A percentile compares a stretch with the other conserved stretches of the same genome.
Evolutionary conservation across 2,113 vertebrate species (phyloP).

Genomic region (Apteryx mantelli): DNA sequence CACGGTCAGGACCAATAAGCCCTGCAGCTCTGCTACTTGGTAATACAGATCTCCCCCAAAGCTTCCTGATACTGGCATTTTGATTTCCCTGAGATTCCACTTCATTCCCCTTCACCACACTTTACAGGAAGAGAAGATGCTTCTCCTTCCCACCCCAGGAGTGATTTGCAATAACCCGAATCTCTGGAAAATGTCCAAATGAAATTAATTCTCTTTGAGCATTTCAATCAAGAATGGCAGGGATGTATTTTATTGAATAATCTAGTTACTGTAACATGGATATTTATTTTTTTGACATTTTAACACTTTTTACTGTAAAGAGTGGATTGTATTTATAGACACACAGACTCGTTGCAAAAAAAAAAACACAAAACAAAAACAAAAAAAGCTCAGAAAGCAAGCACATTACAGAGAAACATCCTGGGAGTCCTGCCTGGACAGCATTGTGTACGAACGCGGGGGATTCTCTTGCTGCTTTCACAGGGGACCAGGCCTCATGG

Average conservation of each 20-base stretch:
- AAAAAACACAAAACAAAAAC: not conserved
- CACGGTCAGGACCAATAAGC: constrained; percentile 94
- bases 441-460: not conserved
- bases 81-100: constrained; percentile 54
- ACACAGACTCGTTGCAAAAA: constrained; percentile 78
- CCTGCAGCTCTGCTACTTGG: constrained; percentile 92
- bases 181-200: constrained; percentile 81
- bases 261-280: constrained; percentile 92
- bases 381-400: constrained; percentile 51
- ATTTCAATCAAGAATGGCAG: constrained; percentile 94
- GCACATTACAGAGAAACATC: constrained; percentile 63
- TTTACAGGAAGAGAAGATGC: constrained; percentile 70
- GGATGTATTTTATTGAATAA: constrained; percentile 93
- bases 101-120: constrained; percentile 65
- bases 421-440: constrained; percentile 64
- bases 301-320: constrained; percentile 87
- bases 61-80: constrained; percentile 59
- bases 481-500: constrained; percentile 74
- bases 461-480: constrained; percentile 74
- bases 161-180: constrained; percentile 85
- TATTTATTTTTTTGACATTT: constrained; percentile 94
- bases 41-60: constrained; percentile 76
- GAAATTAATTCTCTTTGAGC: constrained; percentile 81
- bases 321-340: constrained; percentile 79
- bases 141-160: constrained; percentile 74